A percentile compares a stretch with the other conserved stretches of the same genome.
Evolutionary conservation across 92 coral and sea anemone species (phyloP).

Genomic region (Palythoa grandis): DNA sequence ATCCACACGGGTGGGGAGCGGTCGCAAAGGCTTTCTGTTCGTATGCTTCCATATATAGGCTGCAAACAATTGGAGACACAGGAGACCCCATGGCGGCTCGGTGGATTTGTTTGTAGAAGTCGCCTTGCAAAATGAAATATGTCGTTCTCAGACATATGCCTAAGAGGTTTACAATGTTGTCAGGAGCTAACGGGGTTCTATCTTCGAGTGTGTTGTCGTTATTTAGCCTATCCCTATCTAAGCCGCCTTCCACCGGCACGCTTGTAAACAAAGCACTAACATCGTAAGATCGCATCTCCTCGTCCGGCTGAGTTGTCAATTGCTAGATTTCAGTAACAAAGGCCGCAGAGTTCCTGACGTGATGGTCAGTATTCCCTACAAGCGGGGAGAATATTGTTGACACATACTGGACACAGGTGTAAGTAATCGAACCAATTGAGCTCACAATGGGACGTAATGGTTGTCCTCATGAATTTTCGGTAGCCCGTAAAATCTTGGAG

Average conservation of each 20-base stretch:
- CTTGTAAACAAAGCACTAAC: conserved; percentile 26
- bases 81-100: conserved; percentile 28
- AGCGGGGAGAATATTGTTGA: not conserved
- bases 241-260: not conserved
- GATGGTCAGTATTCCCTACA: conserved; percentile 16
- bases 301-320: not conserved
- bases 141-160: conserved; percentile 6
- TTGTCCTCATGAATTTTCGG: conserved; percentile 13
- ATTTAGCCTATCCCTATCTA: conserved; percentile 15
- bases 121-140: conserved; percentile 16
- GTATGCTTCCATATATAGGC: conserved; percentile 11
- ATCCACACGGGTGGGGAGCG: conserved; percentile 30
- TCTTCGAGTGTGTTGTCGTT: conserved; percentile 9
- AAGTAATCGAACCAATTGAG: not conserved
- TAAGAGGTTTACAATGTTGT: conserved; percentile 21
- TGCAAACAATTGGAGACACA: conserved; percentile 35
- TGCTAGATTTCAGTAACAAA: not conserved
- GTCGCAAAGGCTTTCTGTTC: conserved; percentile 28
- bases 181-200: conserved; percentile 14
- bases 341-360: not conserved
- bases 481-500: conserved; percentile 8
- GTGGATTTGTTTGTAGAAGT: conserved; percentile 20
- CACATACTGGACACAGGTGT: not conserved
- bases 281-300: conserved; percentile 23
- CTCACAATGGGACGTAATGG: conserved; percentile 7